Evolutionary conservation across 1,140 invertebrate species (phyloP).

Genomic region (Ptiloglossa arizonensis): DNA sequence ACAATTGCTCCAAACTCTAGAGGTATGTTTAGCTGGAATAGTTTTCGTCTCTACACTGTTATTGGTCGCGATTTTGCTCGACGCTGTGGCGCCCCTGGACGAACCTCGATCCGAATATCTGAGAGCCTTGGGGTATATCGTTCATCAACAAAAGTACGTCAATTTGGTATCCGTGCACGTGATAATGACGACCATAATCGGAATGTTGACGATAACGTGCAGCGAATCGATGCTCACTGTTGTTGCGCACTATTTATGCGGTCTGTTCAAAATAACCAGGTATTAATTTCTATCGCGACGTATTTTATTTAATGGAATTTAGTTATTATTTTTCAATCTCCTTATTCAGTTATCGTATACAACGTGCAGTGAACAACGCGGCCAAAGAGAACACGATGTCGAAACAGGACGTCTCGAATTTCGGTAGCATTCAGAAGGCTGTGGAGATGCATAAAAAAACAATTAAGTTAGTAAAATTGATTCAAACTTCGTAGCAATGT

Average conservation of each 20-base stretch:
- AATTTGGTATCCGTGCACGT: background rate
- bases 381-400: no score
- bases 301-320: no score
- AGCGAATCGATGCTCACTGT: background rate
- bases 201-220: background rate
- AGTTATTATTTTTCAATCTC: no score
- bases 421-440: no score
- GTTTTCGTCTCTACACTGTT: background rate
- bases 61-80: background rate
- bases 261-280: background rate
- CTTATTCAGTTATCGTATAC: background rate
- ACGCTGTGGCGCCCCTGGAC: slow-evolving; percentile 1
- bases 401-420: background rate
- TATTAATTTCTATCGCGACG: no score
- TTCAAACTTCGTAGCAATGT: no score
- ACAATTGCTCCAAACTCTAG: background rate
- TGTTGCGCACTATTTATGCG: background rate
- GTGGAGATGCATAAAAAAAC: no score
- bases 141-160: background rate
- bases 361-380: background rate
- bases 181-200: background rate
- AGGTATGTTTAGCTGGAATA: accelerated
- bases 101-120: background rate
- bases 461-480: no score
- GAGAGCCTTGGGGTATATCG: background rate